Evolutionary conservation across 2,888 invertebrate genomes (phyloP), one percentile per base, ranked within the genome.

Genomic region (Notocelia uddmanniana): DNA sequence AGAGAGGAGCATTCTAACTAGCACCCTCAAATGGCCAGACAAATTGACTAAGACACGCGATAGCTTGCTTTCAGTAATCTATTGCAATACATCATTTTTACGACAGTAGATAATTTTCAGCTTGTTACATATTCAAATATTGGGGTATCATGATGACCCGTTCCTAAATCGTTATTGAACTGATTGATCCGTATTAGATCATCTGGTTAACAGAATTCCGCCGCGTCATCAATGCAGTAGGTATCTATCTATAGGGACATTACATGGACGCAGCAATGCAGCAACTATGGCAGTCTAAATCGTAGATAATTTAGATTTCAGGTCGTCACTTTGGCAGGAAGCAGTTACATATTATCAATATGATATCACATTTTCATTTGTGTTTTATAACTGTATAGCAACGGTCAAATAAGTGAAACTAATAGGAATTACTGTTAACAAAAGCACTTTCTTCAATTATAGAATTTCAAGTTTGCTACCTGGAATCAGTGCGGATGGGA

Each of bases 21-120:
- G 82, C 82, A 85, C 87, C 86, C 85, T 84, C 86, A 87, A 92
- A 89, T 89, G 90, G 90, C 88, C 89, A 84, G 85, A 88, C 91
- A 92, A 93, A 92, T 92, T 93, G 90, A 90, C 87, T 85, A 84
- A 83, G 85, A 82, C 93, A 93, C 92, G 93, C 93, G 85, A 93
- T 87, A 79, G 81, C 84, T 84, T 78, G 80, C 83, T 71, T 85
- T 82, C 75, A 75, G 75, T 74, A 78, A 77, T 75, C 75, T 77
- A 78, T 72, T 50, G 67, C 68, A 68, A 71, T 72, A 62, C 23
- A 55, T 72, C 55, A 68, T 72, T 72, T 69, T 50, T 71, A 71
- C 60, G 60, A 48, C 67, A 60, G 18, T 34, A 54, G 45, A 48
- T 45, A 55, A 55, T 62, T 57, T 55, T 37, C 26, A 66, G 71